phyloP scores from a whole-genome alignment of 2,888 invertebrate genomes.

The Lycaena phlaeas region DNA sequence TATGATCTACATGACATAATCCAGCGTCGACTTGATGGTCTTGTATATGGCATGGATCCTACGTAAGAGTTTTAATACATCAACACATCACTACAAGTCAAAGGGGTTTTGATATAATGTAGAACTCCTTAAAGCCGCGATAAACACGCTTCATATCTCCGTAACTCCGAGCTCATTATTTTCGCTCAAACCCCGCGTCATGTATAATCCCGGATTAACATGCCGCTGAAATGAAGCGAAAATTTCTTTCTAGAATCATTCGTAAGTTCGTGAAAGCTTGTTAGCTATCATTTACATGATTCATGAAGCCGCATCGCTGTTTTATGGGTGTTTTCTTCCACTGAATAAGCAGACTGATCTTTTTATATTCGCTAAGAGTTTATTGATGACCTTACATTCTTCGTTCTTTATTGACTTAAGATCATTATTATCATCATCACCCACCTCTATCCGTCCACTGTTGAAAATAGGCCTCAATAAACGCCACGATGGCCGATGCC shows the following conservation, averaged over 20 bases:
- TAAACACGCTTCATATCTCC: constrained; percentile 6
- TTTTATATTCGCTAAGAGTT: not conserved
- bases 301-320: constrained; percentile 1
- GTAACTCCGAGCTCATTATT: constrained; percentile 18
- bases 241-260: constrained; percentile 16
- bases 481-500: too few species aligned
- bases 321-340: constrained; percentile 6
- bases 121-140: not conserved
- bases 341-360: constrained; percentile 3
- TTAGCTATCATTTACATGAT: constrained; percentile 12
- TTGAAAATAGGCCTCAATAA: too few species aligned
- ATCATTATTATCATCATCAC: too few species aligned
- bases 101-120: not conserved
- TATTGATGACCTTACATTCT: not conserved
- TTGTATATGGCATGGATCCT: too few species aligned
- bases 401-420: not conserved
- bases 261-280: constrained; percentile 12
- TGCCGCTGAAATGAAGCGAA: constrained; percentile 18
- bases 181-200: constrained; percentile 14
- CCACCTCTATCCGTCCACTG: too few species aligned
- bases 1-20: too few species aligned
- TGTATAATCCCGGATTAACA: constrained; percentile 22
- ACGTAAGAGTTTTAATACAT: too few species aligned
- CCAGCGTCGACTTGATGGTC: too few species aligned
- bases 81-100: too few species aligned